Base-by-base conservation (phyloP, 2,797 vertebrate genomes). In the Staurois parvus region DNA sequence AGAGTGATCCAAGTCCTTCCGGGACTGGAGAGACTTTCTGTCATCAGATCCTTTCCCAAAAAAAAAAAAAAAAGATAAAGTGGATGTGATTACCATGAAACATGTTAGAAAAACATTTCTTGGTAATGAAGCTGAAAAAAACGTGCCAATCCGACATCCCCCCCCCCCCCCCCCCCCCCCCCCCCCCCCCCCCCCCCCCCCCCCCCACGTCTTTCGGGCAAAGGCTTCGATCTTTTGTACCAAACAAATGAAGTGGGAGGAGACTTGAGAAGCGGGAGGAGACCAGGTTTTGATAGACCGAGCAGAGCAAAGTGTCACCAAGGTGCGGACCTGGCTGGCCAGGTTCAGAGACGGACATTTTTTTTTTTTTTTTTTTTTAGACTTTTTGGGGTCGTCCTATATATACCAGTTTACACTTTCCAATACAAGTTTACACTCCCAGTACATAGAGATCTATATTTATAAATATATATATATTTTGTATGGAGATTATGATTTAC, bases 401-500 rank as follows among this genome's bases (percentile, higher is more conserved):
- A 66, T 76, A 45, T 37, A 66, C 56, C 79, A 13, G 79, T 86
- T 86, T 86, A 82, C 85, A 86, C 48, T 72, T 56, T 82, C 69
- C 30, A 78, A 79, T 75, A 80, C 59, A 72, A 34, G 85, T 86
- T 86, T 86, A 87, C 85, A 87, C 80, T 83, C 68, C 74, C 69
- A 79, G 69, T 83, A 83, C 48, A 67, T 87, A 87, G 75, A 86
- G 67, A 76, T 83, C 76, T 86, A 81, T 86, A 86, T 86, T 69
- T 83, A 83, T 74, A 37, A 37, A 73, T 73, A 42, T 84, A 84
- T 86, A 86, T 87, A 87, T 87, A 79, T 87, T 87, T 87, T 87
- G 85, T 79, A 87, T 83, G 75, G 75, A 83, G 66, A 83, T 76
- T 81, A 82, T 86, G 69, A 66, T 68, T 79, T 56, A 68, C 24